phyloP scores from a whole-genome alignment of 2,797 vertebrate species.

The Lophotriccus pileatus region DNA sequence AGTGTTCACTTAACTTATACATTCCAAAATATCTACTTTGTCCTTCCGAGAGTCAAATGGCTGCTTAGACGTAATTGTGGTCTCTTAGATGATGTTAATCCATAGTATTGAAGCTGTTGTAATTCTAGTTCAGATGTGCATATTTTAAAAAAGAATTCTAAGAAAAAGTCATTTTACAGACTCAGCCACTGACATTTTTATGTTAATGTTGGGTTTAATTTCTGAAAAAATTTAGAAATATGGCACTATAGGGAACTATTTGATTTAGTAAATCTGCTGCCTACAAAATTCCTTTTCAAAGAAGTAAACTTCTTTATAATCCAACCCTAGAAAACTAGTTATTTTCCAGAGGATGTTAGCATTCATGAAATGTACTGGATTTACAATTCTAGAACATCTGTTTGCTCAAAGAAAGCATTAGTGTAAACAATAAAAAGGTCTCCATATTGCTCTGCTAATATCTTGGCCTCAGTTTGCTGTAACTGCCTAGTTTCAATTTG shows the following conservation, averaged over 20 bases:
- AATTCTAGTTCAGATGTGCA: constrained; percentile 28
- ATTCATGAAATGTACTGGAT: constrained; percentile 8
- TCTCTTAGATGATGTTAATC: constrained; percentile 21
- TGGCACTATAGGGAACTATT: not conserved
- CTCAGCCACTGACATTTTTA: not conserved
- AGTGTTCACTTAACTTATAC: constrained; percentile 41
- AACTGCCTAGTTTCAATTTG: constrained; percentile 1
- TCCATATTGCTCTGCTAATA: not conserved
- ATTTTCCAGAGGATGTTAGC: constrained; percentile 32
- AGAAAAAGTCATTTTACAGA: not conserved
- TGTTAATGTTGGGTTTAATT: not conserved
- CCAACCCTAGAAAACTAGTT: not conserved
- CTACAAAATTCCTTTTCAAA: not conserved
- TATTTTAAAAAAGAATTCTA: constrained; percentile 6
- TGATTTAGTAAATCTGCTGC: not conserved
- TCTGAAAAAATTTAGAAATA: not conserved
- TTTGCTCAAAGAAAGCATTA: constrained; percentile 9
- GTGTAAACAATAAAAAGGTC: not conserved
- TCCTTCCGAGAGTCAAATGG: constrained; percentile 40
- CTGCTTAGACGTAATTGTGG: constrained; percentile 39
- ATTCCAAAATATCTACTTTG: constrained; percentile 58
- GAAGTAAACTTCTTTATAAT: not conserved
- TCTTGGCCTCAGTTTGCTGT: not conserved
- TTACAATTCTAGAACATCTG: constrained; percentile 45
- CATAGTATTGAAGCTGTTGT: constrained; percentile 3